Evolutionary conservation across 2,797 vertebrate genomes (phyloP).

Genomic region (Gymnopithys bicolor): DNA sequence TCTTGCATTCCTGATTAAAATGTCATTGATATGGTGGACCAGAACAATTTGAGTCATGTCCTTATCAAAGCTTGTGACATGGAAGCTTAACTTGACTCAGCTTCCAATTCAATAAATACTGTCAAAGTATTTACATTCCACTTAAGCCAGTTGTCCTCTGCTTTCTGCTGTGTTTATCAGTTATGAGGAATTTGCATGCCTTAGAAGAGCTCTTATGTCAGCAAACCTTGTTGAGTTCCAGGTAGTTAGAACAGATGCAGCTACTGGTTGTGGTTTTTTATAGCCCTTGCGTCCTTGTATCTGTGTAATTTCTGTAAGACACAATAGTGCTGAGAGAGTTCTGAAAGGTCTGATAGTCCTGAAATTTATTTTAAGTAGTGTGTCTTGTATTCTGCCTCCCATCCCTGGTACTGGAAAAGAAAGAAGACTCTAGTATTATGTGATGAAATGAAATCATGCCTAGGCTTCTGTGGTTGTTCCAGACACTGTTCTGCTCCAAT

Average conservation of each 20-base stretch:
- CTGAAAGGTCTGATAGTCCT: background rate
- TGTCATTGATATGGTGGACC: background rate
- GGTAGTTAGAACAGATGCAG: background rate
- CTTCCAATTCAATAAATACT: background rate
- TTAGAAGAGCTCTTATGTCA: background rate
- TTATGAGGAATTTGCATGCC: background rate
- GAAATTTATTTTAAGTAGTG: background rate
- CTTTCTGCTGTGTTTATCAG: background rate
- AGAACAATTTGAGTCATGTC: background rate
- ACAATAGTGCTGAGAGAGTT: background rate
- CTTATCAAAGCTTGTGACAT: background rate
- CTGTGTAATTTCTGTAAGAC: background rate
- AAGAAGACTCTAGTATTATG: background rate
- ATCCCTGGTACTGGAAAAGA: background rate
- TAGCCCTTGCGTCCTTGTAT: background rate
- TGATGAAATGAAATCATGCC: background rate
- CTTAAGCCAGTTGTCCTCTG: background rate
- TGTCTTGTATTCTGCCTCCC: background rate
- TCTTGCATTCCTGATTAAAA: background rate
- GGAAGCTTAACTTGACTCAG: background rate
- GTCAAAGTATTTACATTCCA: background rate
- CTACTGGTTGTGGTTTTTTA: background rate
- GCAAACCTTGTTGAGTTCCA: background rate
- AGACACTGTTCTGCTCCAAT: background rate
- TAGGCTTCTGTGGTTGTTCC: background rate